Conservation (phyloP, 2,113 vertebrate genomes). For the Lipophrys pholis region DNA sequence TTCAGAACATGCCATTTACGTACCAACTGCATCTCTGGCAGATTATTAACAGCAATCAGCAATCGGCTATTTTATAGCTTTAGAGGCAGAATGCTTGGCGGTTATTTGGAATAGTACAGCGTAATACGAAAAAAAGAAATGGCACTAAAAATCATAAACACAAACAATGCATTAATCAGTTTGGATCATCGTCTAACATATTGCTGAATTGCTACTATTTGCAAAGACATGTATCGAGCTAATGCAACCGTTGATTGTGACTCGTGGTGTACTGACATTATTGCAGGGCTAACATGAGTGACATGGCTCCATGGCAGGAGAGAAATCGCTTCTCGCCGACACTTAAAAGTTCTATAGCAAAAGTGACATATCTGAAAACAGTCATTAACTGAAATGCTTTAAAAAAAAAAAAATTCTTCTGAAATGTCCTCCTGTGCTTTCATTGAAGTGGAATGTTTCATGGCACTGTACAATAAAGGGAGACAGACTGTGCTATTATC, state of each 20-base stretch:
- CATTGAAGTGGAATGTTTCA: slow-evolving; percentile 78
- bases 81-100: slow-evolving; percentile 48
- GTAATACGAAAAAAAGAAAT: slow-evolving; percentile 41
- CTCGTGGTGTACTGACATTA: slow-evolving; percentile 65
- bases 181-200: slow-evolving; percentile 58
- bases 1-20: slow-evolving; percentile 58
- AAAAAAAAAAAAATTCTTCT: slow-evolving; percentile 15
- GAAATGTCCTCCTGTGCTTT: slow-evolving; percentile 78
- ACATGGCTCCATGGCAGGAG: slow-evolving; percentile 47
- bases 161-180: slow-evolving; percentile 43
- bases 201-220: slow-evolving; percentile 75
- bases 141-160: slow-evolving; percentile 52
- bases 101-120: too few species aligned
- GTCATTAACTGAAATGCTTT: slow-evolving; percentile 44
- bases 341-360: slow-evolving; percentile 24
- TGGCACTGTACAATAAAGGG: slow-evolving; percentile 82
- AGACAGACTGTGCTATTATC: slow-evolving; percentile 71
- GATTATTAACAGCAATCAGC: slow-evolving; percentile 53
- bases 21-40: slow-evolving; percentile 56
- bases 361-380: slow-evolving; percentile 17
- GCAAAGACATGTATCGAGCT: slow-evolving; percentile 40
- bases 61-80: slow-evolving; percentile 70
- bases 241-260: slow-evolving; percentile 38
- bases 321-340: slow-evolving; percentile 39
- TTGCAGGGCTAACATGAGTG: slow-evolving; percentile 69